phyloP scores from a whole-genome alignment of 37 sponge, comb jelly and placozoan genomes.

The Beroe ovata region DNA sequence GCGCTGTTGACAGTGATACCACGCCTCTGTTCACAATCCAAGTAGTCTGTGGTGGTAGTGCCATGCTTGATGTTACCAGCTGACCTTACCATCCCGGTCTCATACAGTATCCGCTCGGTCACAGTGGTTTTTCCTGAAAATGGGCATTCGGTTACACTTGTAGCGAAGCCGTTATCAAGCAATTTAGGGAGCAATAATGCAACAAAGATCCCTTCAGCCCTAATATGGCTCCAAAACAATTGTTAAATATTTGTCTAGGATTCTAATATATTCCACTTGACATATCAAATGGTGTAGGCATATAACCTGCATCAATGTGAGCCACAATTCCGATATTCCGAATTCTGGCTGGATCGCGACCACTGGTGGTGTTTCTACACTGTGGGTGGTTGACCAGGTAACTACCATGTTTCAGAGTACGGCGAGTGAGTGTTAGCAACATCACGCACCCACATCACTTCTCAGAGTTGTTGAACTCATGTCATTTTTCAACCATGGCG shows the following conservation, averaged over 20 bases:
- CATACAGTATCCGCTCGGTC: conserved; percentile 57
- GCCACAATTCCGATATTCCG: conserved; percentile 56
- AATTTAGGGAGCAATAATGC: not conserved
- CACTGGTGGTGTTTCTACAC: no score
- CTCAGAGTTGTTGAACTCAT: no score
- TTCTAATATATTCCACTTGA: not conserved
- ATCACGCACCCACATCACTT: no score
- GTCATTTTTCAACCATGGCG: no score
- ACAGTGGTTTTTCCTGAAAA: conserved; percentile 57
- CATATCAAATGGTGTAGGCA: no score
- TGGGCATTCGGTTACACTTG: not conserved
- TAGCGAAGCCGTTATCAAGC: not conserved
- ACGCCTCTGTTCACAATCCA: conserved; percentile 16
- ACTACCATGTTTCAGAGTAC: no score
- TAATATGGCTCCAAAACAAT: no score
- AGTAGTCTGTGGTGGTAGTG: conserved; percentile 52
- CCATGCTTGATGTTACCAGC: conserved; percentile 50
- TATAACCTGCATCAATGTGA: conserved; percentile 61
- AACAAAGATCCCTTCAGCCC: no score
- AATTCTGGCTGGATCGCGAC: not conserved
- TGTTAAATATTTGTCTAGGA: not conserved
- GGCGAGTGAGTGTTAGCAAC: no score
- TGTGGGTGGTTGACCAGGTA: no score
- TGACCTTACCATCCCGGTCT: not conserved
- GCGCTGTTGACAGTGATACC: conserved; percentile 58